phyloP scores from a whole-genome alignment of 2,888 invertebrate genomes.

The Drosophila paranaensis region DNA sequence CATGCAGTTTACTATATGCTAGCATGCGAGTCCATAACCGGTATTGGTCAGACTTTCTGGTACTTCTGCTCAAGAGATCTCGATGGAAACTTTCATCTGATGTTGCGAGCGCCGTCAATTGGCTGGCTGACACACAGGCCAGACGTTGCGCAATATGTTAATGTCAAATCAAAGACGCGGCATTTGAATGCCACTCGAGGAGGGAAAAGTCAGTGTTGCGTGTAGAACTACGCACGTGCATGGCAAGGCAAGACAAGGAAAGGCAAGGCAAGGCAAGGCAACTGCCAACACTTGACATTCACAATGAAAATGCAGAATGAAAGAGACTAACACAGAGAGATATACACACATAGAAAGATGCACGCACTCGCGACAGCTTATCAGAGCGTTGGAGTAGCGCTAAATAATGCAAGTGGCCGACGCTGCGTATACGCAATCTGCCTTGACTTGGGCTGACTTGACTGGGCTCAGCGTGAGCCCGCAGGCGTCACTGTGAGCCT shows the following conservation, averaged over 20 bases:
- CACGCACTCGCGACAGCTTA: slow-evolving; percentile 63
- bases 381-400: slow-evolving; percentile 60
- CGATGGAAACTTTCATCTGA: slow-evolving; percentile 30
- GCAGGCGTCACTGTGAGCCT: neutral
- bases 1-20: neutral
- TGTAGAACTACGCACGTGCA: slow-evolving; percentile 35
- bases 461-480: slow-evolving; percentile 15
- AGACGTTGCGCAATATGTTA: slow-evolving; percentile 39
- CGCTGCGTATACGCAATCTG: slow-evolving; percentile 77
- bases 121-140: slow-evolving; percentile 1
- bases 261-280: slow-evolving; percentile 65
- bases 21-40: neutral
- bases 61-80: neutral
- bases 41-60: neutral
- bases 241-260: slow-evolving; percentile 20
- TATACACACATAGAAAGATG: neutral
- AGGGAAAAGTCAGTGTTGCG: slow-evolving; percentile 53
- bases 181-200: slow-evolving; percentile 74
- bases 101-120: slow-evolving; percentile 23
- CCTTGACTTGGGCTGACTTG: slow-evolving; percentile 23
- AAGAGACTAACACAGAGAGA: slow-evolving; percentile 23
- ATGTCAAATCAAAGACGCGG: slow-evolving; percentile 65
- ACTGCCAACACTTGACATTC: slow-evolving; percentile 77
- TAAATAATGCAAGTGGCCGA: slow-evolving; percentile 77
- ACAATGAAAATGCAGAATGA: slow-evolving; percentile 65